Evolutionary conservation across 2,113 vertebrate genomes (phyloP), one percentile per base, ranked within the genome.

Genomic region (Lophotis ruficrista): DNA sequence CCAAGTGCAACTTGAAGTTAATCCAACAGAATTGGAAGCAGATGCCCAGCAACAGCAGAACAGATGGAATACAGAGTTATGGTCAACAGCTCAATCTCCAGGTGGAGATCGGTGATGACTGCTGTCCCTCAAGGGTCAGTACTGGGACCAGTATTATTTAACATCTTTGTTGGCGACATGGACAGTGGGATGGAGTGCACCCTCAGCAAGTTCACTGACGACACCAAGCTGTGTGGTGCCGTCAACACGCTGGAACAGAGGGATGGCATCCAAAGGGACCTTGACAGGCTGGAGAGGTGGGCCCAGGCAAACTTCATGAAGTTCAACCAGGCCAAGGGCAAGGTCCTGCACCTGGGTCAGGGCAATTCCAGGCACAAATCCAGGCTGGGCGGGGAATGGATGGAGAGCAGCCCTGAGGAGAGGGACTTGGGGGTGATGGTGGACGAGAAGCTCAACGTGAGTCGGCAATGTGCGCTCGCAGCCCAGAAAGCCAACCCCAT

Each of bases 261-360:
- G 37, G 37, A 20, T 56, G 50, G 10, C 28, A 31, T 54, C 31
- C 53, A 57, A 38, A 57, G 17, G 23, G 38, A 73, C 30, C 30
- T 27, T 0, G 41, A 15, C 41, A 43, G 23, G 30, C 23, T 20
- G 16, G 30, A 43, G 53, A 27, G 12, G 22, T 6, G 12, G 31
- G 30, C 7, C 22, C 3, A 0, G 4, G 38, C 2, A 2, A 20
- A 43, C 38, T 30, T 43, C 30, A 14, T 14, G 9, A 14, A 5
- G 53, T 25, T 57, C 71, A 57, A 21, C 38, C 11, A 45, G 38
- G 31, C 53, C 23, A 75, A 21, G 38, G 6, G 7, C 9, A 27
- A 57, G 53, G 31, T n/a, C 31, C 38, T 45, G 38, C 15, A 24
- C 8, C 0, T 24, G 51, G 50, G 28, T 24, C 0, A 0, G 37